A percentile compares a stretch with the other conserved stretches of the same genome.
Evolutionary conservation across 2,113 vertebrate genomes (phyloP).

Genomic region (Archocentrus centrarchus): DNA sequence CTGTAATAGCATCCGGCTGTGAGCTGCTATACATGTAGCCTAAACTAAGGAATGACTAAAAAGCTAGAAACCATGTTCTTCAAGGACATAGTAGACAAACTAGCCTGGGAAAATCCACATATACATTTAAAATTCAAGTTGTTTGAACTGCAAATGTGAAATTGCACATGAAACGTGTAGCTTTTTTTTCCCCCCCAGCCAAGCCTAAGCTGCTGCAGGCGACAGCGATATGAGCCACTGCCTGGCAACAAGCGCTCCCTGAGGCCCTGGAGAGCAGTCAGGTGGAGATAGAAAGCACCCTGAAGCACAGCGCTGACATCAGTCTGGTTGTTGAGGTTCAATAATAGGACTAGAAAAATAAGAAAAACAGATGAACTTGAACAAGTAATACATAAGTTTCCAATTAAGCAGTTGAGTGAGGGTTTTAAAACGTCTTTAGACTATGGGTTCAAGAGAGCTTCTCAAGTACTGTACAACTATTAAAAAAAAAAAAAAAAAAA

Average conservation of each 20-base stretch:
- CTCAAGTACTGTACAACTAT: not conserved
- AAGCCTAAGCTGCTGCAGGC: constrained; percentile 49
- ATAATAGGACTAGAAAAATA: not conserved
- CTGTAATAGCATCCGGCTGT: not conserved
- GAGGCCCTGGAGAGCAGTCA: constrained; percentile 48
- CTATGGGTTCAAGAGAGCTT: not conserved
- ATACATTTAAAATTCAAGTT: not conserved
- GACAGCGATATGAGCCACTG: constrained; percentile 58
- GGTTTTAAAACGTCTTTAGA: constrained; percentile 7
- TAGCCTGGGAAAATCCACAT: not conserved
- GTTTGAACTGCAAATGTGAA: constrained; percentile 19
- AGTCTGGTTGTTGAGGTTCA: constrained; percentile 22
- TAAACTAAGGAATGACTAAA: constrained; percentile 3
- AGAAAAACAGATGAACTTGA: not conserved
- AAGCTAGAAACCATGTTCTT: not conserved
- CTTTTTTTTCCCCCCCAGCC: not conserved
- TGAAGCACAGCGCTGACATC: constrained; percentile 28
- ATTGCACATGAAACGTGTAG: constrained; percentile 31
- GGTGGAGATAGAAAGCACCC: constrained; percentile 60
- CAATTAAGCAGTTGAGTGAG: not conserved
- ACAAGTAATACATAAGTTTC: not conserved
- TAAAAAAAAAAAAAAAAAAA: not conserved
- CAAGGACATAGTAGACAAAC: not conserved
- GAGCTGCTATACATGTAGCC: constrained; percentile 11
- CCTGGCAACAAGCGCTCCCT: constrained; percentile 71